Evolutionary conservation across 2,113 vertebrate genomes (phyloP).

Genomic region (Macheiramphus alcinus): DNA sequence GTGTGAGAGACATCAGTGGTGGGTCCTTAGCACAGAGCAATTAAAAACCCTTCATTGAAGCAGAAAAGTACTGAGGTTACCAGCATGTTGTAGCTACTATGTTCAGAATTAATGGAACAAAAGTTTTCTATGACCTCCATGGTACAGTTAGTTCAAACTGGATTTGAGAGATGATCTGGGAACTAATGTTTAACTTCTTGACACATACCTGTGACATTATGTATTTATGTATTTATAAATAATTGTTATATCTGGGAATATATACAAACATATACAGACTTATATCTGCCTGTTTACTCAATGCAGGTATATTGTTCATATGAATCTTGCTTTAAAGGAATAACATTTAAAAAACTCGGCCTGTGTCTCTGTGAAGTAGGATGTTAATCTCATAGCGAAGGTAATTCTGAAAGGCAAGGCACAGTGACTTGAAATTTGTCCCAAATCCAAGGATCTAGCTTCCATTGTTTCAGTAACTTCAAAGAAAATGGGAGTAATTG

Average conservation of each 20-base stretch:
- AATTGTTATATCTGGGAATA: neutral
- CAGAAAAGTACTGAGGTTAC: neutral
- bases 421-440: neutral
- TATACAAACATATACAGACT: neutral
- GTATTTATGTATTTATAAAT: neutral
- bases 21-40: neutral
- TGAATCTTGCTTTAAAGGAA: neutral
- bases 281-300: neutral
- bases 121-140: neutral
- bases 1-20: neutral
- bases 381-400: neutral
- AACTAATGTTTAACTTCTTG: neutral
- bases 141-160: neutral
- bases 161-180: neutral
- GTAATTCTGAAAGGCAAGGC: neutral
- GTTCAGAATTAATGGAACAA: neutral
- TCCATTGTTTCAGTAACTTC: neutral
- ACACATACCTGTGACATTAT: neutral
- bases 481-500: neutral
- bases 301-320: neutral
- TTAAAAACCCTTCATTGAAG: neutral
- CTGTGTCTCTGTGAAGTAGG: neutral
- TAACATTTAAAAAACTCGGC: neutral
- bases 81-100: neutral
- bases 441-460: neutral